Base-by-base conservation (phyloP, 1,140 invertebrate species). In the Augochlora pura region DNA sequence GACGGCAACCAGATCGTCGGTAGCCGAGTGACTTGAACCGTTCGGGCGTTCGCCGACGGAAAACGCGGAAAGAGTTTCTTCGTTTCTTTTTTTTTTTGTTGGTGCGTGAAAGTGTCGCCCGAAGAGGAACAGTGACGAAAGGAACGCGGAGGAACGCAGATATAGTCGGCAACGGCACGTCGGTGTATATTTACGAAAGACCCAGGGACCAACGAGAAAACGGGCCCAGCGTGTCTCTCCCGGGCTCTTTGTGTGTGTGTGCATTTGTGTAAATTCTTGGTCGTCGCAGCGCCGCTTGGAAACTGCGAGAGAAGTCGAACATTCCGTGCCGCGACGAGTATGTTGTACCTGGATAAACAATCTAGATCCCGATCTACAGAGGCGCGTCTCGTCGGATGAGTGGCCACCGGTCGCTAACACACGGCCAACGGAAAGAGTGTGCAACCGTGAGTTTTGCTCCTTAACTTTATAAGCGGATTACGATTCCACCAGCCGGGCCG, bases 391-490 rank as follows among this genome's bases (percentile, higher is more conserved):
- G 59, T 49, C 59, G 81, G 42, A 83, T 52, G 66, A 71, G 42
- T 46, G 46, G 52, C 32, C 46, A 57, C 18, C 27, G 73, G 23
- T 71, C 68, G 75, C 71, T 83, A 81, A 83, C 81, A 59, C 65
- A 70, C 42, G 16, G 49, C 52, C 42, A 21, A 14, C 52, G 42
- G 52, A 64, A 62, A 75, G 66, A 84, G n/a, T 27, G 80, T 59
- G 64, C 54, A 57, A 42, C 70, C 76, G 82, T 84, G 76, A 84
- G 82, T 84, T 54, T 84, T 84, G 59, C 65, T 38, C 66, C 73
- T 70, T 64, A 49, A 63, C 52, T n/a, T n/a, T 57, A 25, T 72
- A 79, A 79, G 73, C 64, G 52, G 60, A 79, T 78, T 59, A 46
- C 42, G 42, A 46, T 46, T 46, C 42, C 8, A 2, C 42, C 10